phyloP scores from a whole-genome alignment of 2,797 vertebrate species.

The Ctenochaetus hawaiiensis region DNA sequence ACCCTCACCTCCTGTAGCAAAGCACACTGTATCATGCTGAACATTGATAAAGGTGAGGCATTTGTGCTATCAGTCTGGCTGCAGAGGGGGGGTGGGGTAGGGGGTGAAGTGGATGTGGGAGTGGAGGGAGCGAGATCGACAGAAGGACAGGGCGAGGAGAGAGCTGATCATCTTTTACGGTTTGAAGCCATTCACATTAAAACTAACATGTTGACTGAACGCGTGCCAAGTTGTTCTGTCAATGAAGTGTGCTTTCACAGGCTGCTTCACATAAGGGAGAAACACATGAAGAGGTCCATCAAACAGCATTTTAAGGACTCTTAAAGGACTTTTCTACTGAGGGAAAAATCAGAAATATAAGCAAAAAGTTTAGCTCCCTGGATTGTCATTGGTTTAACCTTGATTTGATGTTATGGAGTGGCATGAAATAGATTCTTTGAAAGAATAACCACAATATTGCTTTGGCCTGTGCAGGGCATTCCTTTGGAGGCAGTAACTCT shows the following conservation, averaged over 20 bases:
- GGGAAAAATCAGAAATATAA: conserved; percentile 50
- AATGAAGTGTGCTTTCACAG: conserved; percentile 49
- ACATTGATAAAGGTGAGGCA: conserved; percentile 36
- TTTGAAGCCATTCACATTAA: conserved; percentile 53
- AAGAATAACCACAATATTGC: conserved; percentile 73
- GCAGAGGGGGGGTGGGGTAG: not conserved
- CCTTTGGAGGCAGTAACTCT: conserved; percentile 64
- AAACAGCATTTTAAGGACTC: conserved; percentile 50
- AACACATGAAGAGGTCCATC: conserved; percentile 51
- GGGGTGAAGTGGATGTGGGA: conserved; percentile 11
- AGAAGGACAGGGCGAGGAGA: conserved; percentile 16
- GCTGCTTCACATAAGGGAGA: conserved; percentile 43
- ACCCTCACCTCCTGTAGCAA: conserved; percentile 21
- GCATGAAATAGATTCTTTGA: conserved; percentile 75
- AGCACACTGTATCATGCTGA: conserved; percentile 3
- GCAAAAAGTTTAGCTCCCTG: conserved; percentile 40
- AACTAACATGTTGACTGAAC: conserved; percentile 64
- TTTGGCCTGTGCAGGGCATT: conserved; percentile 70
- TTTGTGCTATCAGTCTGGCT: conserved; percentile 13
- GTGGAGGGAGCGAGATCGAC: conserved; percentile 26
- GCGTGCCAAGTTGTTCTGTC: conserved; percentile 60
- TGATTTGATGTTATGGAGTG: conserved; percentile 64
- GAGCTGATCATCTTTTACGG: conserved; percentile 44
- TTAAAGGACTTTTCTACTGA: conserved; percentile 39
- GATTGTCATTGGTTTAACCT: conserved; percentile 59